Evolutionary conservation across 2,888 invertebrate genomes (phyloP).

Genomic region (Andrena marginata): DNA sequence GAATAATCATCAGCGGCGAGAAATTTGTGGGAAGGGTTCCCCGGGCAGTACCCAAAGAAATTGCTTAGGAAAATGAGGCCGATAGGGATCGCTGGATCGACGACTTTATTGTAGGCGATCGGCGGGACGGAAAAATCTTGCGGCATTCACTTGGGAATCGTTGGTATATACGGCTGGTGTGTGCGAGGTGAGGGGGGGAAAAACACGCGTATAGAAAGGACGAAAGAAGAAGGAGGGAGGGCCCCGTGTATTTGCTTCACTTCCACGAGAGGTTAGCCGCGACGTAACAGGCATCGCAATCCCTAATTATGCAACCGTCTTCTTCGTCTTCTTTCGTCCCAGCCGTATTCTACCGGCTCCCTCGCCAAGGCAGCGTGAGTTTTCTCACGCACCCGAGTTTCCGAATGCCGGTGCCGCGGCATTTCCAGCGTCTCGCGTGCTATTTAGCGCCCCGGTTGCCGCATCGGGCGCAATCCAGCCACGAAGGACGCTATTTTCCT

Average conservation of each 20-base stretch:
- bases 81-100: slow-evolving; percentile 25
- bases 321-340: slow-evolving; percentile 62
- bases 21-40: not conserved
- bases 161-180: slow-evolving; percentile 22
- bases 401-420: slow-evolving; percentile 61
- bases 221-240: slow-evolving; percentile 36
- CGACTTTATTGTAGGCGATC: slow-evolving; percentile 19
- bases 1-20: not conserved
- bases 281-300: slow-evolving; percentile 77
- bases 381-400: slow-evolving; percentile 81
- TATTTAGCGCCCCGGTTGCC: slow-evolving; percentile 46
- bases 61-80: not conserved
- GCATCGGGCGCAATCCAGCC: slow-evolving; percentile 15
- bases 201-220: slow-evolving; percentile 53
- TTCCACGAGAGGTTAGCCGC: slow-evolving; percentile 62
- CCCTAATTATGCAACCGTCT: slow-evolving; percentile 81
- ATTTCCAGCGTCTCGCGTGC: slow-evolving; percentile 60
- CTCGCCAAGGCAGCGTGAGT: slow-evolving; percentile 64
- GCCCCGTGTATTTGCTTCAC: slow-evolving; percentile 58
- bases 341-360: slow-evolving; percentile 50
- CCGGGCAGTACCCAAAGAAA: not conserved
- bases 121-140: slow-evolving; percentile 32
- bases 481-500: slow-evolving; percentile 36
- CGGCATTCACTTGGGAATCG: slow-evolving; percentile 58
- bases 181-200: slow-evolving; percentile 27